Base-by-base conservation (phyloP, 1,140 invertebrate genomes). In the Polypedilum pembai region DNA sequence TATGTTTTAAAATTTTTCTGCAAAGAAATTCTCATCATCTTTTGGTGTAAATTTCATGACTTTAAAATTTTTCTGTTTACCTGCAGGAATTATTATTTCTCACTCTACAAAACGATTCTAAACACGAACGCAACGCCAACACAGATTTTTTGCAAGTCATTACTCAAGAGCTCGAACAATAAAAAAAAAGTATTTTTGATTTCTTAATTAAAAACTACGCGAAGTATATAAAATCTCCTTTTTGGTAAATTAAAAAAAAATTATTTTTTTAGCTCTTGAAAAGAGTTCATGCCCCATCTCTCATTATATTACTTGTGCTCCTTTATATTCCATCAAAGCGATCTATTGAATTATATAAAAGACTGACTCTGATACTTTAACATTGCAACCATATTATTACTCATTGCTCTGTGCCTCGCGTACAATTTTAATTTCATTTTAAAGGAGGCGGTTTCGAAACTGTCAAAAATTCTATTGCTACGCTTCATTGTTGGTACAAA, bases 331-430 rank as follows among this genome's bases (percentile, higher is more conserved):
- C 45, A 56, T 56, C 45, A 56, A 33, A 33, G 24, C 24, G 24
- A 33, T 33, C 24, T 33, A 33, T 33, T 33, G 24, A 33, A 33
- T 33, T 33, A 33, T 33, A 33, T 56, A 56, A 56, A 56, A n/a
- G 45, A n/a, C n/a, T 56, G 45, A 56, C 24, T 33, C 24, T 33
- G 24, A 33, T 33, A 33, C 24, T 33, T 33, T 33, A 33, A n/a
- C 45, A n/a, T 56, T 56, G 45, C 45, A 56, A 56, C 45, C 45
- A 56, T 56, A 56, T 56, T 56, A 56, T 56, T 56, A 56, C n/a
- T 33, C n/a, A 56, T 56, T 56, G n/a, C 45, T 56, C n/a, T 56
- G 12, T 15, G 12, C n/a, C 45, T 56, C n/a, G 45, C n/a, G 45
- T 56, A 56, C n/a, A 56, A 56, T 56, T 56, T 56, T n/a, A 56